Conservation (phyloP, 2,797 vertebrate species). For the Girardinus metallicus region DNA sequence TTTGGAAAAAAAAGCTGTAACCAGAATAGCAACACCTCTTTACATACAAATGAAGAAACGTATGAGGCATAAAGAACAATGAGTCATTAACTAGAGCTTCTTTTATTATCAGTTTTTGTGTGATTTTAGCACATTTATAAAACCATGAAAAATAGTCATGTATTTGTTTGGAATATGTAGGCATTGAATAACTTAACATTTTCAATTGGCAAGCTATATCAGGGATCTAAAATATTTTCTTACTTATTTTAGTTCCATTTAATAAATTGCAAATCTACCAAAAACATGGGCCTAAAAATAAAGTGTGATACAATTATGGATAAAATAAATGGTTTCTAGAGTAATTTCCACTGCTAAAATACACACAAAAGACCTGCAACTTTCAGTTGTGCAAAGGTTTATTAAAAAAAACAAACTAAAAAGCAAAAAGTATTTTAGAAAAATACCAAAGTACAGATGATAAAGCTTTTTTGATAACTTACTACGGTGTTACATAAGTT, state of each 20-base stretch:
- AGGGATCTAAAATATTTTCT: not conserved
- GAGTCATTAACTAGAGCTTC: not conserved
- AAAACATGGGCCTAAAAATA: not conserved
- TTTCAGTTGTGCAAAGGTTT: constrained; percentile 67
- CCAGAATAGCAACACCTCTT: not conserved
- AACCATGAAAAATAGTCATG: not conserved
- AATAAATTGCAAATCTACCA: not conserved
- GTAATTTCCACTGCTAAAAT: not conserved
- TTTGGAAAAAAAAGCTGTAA: not conserved
- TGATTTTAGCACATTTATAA: not conserved
- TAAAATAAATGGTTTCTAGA: not conserved
- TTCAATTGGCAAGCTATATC: not conserved
- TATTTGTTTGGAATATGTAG: not conserved
- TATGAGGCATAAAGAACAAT: not conserved
- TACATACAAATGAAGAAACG: not conserved
- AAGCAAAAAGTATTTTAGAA: constrained; percentile 44
- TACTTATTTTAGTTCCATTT: not conserved
- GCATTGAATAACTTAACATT: not conserved
- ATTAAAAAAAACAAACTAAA: constrained; percentile 58
- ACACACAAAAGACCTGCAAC: not conserved
- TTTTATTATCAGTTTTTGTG: not conserved
- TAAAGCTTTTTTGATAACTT: constrained; percentile 55
- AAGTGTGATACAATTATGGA: not conserved
- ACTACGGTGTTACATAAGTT: constrained; percentile 61
- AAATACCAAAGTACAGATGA: constrained; percentile 42